phyloP scores from a whole-genome alignment of 2,113 vertebrate genomes.

The Rattus norvegicus region DNA sequence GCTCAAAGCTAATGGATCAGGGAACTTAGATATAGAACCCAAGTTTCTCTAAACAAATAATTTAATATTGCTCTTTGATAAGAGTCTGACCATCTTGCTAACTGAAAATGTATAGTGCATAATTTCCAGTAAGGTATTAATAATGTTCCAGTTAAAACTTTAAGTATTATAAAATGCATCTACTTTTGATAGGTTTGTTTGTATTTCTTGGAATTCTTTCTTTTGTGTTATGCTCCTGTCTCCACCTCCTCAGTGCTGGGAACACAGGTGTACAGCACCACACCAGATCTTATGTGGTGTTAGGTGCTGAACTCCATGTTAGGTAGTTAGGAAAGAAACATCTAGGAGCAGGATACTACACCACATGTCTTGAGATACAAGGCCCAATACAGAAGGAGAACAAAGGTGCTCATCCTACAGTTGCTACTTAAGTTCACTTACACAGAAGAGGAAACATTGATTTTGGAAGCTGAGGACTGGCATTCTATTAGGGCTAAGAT shows the following conservation, averaged over 20 bases:
- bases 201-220: neutral
- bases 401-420: neutral
- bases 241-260: neutral
- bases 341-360: neutral
- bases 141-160: neutral
- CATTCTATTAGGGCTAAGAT: neutral
- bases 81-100: neutral
- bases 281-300: neutral
- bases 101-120: neutral
- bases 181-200: constrained; percentile 43
- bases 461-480: neutral
- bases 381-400: neutral
- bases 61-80: constrained; percentile 19
- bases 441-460: neutral
- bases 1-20: neutral
- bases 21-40: neutral
- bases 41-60: constrained; percentile 44
- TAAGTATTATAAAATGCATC: neutral
- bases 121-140: constrained; percentile 3
- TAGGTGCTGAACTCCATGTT: neutral
- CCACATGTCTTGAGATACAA: neutral
- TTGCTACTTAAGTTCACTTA: neutral
- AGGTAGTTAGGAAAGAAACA: neutral
- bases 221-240: neutral
- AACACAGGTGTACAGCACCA: neutral